A percentile compares a stretch with the other conserved stretches of the same genome.
Evolutionary conservation across 2,888 invertebrate genomes (phyloP).

Genomic region (Ellobium chinense): DNA sequence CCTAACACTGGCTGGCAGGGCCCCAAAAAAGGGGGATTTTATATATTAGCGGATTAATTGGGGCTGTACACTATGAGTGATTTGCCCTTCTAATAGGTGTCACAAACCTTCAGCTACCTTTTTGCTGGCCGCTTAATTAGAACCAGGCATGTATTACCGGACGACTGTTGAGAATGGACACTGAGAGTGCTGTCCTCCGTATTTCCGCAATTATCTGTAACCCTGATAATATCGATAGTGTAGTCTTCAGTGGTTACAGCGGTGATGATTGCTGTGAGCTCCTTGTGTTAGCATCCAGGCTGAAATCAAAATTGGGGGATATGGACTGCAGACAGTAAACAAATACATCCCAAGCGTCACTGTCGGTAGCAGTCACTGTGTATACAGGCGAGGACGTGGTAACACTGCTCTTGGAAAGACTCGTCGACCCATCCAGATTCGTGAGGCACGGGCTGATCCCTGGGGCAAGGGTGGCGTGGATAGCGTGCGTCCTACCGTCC

Average conservation of each 20-base stretch:
- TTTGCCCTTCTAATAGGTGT: too few relatives aligned
- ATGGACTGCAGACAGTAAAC: not conserved
- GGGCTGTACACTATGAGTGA: too few relatives aligned
- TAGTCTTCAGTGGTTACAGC: not conserved
- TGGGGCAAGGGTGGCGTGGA: not conserved
- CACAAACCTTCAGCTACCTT: too few relatives aligned
- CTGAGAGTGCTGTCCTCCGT: not conserved
- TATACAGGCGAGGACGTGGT: not conserved
- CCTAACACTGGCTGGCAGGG: too few relatives aligned
- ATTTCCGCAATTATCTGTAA: not conserved
- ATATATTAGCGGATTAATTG: too few relatives aligned
- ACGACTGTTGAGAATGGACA: not conserved
- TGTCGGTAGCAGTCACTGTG: slow-evolving; percentile 1
- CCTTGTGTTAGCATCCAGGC: not conserved
- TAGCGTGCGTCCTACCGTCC: not conserved
- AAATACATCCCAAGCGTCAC: not conserved
- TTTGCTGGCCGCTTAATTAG: too few relatives aligned
- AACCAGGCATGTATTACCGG: not conserved
- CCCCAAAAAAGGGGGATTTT: too few relatives aligned
- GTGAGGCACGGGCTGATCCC: not conserved
- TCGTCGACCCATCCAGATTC: not conserved
- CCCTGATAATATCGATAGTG: slow-evolving; percentile 14
- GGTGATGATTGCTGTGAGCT: not conserved
- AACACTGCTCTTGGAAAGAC: not conserved
- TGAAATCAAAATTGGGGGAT: not conserved